Evolutionary conservation across 1,140 invertebrate species (phyloP), one percentile per base, ranked within the genome.

Genomic region (Heterodera carotae): DNA sequence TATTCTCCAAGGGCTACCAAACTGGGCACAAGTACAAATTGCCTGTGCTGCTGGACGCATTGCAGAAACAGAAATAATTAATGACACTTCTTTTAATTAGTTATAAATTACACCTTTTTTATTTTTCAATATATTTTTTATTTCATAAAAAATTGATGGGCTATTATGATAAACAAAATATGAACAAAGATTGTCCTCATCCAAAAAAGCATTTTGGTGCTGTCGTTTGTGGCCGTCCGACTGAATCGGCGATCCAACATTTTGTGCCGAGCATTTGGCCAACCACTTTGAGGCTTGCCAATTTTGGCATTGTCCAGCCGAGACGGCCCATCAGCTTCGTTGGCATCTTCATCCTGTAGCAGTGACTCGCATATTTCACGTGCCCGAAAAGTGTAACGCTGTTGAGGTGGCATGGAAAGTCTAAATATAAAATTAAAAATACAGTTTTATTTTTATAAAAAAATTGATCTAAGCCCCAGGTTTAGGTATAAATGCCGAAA

Each of bases 11-110:
- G 93, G 96, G 96, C 76, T 98, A 94, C 90, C 92, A 95, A 83
- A 98, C 96, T 71, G 97, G 97, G 4, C 96, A 98, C 88, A 93
- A 96, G 76, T 99, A 98, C 88, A 91, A 94, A 83, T 92, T 96
- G 89, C 95, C 95, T n/a, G 89, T 96, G 78, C 91, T 98, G 75
- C 94, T 74, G 53, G 56, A 74, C 31, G 27, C 59, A 33, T 66
- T 74, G 18, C 66, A 27, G 33, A 74, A 64, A 36, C 15, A 53
- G 12, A 56, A 27, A 74, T 81, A 39, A 39, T 39, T 10, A 39
- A 39, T 39, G 10, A 39, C 36, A 39, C n/a, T n/a, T n/a, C n/a
- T n/a, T n/a, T n/a, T 39, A 39, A 39, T 39, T 39, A 39, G 10
- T 39, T 39, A 39, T 10, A 39, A 39, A 10, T 39, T 6, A 39